Percentiles rank a stretch among this genome's conserved stretches.
Conservation (phyloP, 2,113 vertebrate species). For the Alethe castanea region DNA sequence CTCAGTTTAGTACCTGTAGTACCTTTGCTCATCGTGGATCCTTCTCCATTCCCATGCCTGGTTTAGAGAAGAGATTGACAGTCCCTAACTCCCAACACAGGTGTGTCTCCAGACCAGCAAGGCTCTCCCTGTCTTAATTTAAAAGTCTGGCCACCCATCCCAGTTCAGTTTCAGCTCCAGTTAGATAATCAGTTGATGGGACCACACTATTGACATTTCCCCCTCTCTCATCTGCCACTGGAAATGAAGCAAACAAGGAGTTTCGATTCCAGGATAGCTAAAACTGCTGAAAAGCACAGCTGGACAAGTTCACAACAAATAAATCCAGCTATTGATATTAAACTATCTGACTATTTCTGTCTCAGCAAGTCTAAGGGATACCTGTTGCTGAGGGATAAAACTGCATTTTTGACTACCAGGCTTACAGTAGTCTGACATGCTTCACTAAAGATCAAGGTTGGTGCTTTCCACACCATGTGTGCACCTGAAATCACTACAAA, state of each 20-base stretch:
- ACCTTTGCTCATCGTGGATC: rapidly evolving
- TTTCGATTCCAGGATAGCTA: background rate
- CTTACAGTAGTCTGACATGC: background rate
- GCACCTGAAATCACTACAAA: background rate
- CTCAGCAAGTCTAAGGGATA: background rate
- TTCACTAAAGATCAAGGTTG: background rate
- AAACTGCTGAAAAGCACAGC: background rate
- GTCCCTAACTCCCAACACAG: background rate
- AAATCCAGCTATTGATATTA: background rate
- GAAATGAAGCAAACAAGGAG: background rate
- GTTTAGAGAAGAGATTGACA: background rate
- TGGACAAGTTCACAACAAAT: background rate
- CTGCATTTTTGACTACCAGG: background rate
- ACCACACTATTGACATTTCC: background rate
- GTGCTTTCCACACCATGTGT: background rate
- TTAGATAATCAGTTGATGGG: rapidly evolving
- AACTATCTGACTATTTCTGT: background rate
- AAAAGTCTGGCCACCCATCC: background rate
- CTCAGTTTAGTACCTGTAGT: background rate
- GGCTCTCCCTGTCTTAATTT: background rate
- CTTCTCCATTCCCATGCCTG: rapidly evolving
- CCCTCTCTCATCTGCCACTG: background rate
- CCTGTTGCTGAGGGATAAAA: background rate
- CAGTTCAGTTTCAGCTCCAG: background rate
- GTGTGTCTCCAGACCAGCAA: background rate